Evolutionary conservation across 2,888 invertebrate species (phyloP).

Genomic region (Hesperia comma): DNA sequence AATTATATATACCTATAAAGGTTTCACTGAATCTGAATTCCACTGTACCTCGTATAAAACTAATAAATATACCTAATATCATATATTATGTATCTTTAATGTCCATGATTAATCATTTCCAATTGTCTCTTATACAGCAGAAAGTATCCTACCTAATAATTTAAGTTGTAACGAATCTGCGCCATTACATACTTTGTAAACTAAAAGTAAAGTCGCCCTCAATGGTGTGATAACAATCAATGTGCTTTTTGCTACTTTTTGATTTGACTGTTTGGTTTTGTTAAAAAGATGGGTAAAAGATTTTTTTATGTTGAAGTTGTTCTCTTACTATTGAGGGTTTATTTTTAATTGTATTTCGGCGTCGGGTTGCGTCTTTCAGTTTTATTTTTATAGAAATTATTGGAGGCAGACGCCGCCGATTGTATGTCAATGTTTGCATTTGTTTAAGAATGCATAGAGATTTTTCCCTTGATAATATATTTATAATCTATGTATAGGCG

Average conservation of each 20-base stretch:
- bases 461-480: conserved; percentile 55
- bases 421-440: conserved; percentile 67
- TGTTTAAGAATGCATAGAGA: conserved; percentile 77
- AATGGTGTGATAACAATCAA: conserved; percentile 14
- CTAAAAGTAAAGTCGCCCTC: conserved; percentile 10
- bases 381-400: conserved; percentile 69
- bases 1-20: no score
- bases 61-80: no score
- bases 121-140: no score
- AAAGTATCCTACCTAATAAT: not conserved
- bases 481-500: conserved; percentile 49
- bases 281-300: not conserved
- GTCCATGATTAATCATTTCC: no score
- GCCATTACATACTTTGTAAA: not conserved
- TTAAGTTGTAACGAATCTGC: not conserved
- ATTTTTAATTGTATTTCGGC: conserved; percentile 45
- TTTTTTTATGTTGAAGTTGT: not conserved
- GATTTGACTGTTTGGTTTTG: not conserved
- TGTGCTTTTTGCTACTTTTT: not conserved
- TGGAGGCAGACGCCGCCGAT: conserved; percentile 60
- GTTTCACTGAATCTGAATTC: no score
- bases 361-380: conserved; percentile 73
- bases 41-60: no score
- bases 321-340: conserved; percentile 15
- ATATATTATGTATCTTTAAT: no score